These are phyloP conservation scores for Corapipo altera DNA, from an alignment of 2,113 vertebrate genomes.

Conservation along the genomic window DNA sequence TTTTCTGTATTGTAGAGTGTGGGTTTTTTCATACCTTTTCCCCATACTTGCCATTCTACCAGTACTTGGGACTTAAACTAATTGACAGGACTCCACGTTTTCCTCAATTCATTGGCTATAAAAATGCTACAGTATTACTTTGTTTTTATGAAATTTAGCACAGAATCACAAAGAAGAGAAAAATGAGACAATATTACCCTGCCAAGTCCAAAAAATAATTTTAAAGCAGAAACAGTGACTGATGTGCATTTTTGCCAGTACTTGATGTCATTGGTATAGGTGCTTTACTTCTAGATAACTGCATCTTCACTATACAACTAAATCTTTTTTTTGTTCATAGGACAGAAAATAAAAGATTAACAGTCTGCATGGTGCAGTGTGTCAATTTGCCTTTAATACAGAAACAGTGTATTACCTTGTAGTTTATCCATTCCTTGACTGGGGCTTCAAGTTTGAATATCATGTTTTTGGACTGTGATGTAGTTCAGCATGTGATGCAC, in stretches of 20 bases:
- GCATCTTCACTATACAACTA: neutral
- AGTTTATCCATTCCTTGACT: neutral
- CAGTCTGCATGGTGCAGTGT: neutral
- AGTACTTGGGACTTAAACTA: slow-evolving; percentile 27
- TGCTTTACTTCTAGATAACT: slow-evolving; percentile 11
- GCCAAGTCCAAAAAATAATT: neutral
- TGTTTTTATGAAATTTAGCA: slow-evolving; percentile 50
- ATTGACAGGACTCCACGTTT: slow-evolving; percentile 57
- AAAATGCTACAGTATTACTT: slow-evolving; percentile 44
- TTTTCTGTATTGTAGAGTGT: neutral
- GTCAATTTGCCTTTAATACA: neutral
- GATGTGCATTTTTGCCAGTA: slow-evolving; percentile 31
- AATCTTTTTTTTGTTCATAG: neutral
- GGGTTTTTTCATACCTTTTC: neutral
- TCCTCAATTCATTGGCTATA: slow-evolving; percentile 55
- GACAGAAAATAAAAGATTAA: neutral
- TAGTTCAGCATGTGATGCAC: neutral
- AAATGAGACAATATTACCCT: slow-evolving; percentile 4
- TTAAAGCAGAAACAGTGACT: slow-evolving; percentile 35
- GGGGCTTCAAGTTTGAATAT: neutral
- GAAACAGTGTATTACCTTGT: neutral
- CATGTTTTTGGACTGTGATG: neutral
- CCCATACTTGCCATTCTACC: neutral
- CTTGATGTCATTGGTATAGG: slow-evolving; percentile 37
- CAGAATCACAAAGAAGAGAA: slow-evolving; percentile 37